Evolutionary conservation across 2,797 vertebrate genomes (phyloP).

Genomic region (Carduelis carduelis): DNA sequence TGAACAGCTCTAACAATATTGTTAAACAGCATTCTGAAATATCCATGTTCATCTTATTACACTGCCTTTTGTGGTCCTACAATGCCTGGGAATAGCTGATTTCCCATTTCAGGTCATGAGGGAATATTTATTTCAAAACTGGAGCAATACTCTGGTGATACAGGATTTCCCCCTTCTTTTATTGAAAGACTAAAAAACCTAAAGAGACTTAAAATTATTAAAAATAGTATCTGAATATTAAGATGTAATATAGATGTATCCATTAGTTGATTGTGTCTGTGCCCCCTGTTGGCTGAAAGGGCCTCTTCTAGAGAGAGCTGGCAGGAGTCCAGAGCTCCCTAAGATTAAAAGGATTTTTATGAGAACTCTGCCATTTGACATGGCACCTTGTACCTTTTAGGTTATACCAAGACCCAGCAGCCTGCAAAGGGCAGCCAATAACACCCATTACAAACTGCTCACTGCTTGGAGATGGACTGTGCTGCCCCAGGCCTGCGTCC

Average conservation of each 20-base stretch:
- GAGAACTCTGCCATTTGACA: not conserved
- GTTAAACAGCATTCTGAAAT: not conserved
- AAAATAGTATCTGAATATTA: not conserved
- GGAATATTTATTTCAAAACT: not conserved
- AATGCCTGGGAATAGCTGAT: not conserved
- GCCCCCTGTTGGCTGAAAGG: not conserved
- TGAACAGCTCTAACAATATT: not conserved
- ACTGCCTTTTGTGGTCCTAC: not conserved
- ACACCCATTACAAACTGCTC: not conserved
- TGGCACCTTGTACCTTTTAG: not conserved
- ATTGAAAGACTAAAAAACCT: not conserved
- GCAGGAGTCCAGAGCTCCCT: not conserved
- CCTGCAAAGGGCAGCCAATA: not conserved
- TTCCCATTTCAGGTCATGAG: not conserved
- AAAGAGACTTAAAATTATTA: not conserved
- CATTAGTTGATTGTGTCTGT: not conserved
- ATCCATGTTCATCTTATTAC: not conserved
- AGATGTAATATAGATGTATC: not conserved
- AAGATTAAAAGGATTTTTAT: not conserved
- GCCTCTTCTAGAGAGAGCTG: not conserved
- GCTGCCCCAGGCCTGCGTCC: not conserved
- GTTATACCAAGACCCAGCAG: not conserved
- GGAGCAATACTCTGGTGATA: not conserved
- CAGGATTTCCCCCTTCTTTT: not conserved
- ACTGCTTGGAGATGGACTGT: fast-evolving